A percentile compares a stretch with the other conserved stretches of the same genome.
phyloP scores from a whole-genome alignment of 2,113 vertebrate species.

The Labeo catla region DNA sequence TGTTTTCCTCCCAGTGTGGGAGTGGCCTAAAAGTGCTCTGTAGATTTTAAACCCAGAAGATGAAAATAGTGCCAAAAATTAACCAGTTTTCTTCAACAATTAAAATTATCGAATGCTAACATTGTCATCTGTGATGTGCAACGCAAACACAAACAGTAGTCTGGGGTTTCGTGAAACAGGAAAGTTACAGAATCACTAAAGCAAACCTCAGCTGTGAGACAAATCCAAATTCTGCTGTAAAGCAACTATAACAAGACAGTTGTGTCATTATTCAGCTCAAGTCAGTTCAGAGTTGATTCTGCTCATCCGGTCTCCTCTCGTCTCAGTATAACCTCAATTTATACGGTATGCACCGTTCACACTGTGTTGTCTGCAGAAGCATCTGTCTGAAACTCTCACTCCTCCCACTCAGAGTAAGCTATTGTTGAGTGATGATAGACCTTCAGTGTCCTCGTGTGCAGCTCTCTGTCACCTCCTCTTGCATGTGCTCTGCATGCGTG shows the following conservation, averaged over 20 bases:
- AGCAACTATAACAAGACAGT: not conserved
- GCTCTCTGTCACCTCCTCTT: not conserved
- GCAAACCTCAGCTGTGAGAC: not conserved
- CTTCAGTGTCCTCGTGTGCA: not conserved
- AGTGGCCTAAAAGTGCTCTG: too few relatives aligned
- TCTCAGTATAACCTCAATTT: not conserved
- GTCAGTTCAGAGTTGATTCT: too few relatives aligned
- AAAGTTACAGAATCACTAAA: not conserved
- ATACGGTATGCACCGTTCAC: not conserved
- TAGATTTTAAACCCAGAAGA: too few relatives aligned
- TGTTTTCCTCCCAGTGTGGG: too few relatives aligned
- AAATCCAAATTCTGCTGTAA: not conserved
- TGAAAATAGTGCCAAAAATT: too few relatives aligned
- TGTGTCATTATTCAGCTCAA: not conserved
- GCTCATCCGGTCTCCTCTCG: not conserved
- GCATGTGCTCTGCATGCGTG: not conserved
- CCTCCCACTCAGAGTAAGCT: conserved; percentile 13
- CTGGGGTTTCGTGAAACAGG: too few relatives aligned
- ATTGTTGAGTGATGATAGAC: conserved; percentile 13
- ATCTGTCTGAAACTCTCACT: not conserved
- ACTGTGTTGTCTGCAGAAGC: not conserved
- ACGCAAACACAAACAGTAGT: too few relatives aligned
- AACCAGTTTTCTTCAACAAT: too few relatives aligned
- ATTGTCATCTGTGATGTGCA: too few relatives aligned
- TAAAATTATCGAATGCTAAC: too few relatives aligned